These are phyloP conservation scores for Oreotrochilus melanogaster DNA, from an alignment of 2,113 vertebrate genomes.

Conservation along the genomic window DNA sequence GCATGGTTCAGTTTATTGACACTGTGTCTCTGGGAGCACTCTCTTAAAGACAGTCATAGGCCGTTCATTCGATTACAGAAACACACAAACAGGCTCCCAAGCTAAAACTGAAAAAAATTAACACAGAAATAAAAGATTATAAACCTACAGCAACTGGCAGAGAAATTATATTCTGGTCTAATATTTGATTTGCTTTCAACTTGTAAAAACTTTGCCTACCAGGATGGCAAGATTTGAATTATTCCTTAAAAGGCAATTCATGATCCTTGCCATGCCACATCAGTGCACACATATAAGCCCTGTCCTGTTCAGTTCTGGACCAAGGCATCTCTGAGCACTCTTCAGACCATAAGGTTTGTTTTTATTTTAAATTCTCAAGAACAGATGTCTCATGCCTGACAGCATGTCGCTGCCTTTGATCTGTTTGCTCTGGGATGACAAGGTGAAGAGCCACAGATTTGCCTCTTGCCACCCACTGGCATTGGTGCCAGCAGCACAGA, in stretches of 20 bases:
- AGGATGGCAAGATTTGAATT: not conserved
- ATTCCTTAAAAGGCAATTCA: not conserved
- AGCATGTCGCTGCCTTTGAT: not conserved
- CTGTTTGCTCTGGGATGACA: not conserved
- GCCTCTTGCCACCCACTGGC: not conserved
- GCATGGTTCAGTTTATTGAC: slow-evolving; percentile 37
- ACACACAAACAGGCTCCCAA: not conserved
- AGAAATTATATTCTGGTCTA: not conserved
- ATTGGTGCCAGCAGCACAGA: not conserved
- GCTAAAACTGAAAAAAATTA: accelerated
- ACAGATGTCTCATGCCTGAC: not conserved
- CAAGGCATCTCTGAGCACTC: not conserved
- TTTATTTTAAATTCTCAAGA: not conserved
- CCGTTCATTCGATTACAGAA: slow-evolving; percentile 29
- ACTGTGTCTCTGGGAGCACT: not conserved
- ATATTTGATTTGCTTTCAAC: not conserved
- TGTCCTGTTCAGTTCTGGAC: not conserved
- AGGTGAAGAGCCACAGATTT: not conserved
- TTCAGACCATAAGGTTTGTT: not conserved
- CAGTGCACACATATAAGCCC: not conserved
- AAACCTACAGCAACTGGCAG: not conserved
- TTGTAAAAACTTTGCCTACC: not conserved
- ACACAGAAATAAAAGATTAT: not conserved
- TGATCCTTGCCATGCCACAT: not conserved
- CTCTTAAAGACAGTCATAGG: slow-evolving; percentile 33